Evolutionary conservation across 2,113 vertebrate genomes (phyloP), one percentile per base, ranked within the genome.

Genomic region (Caranx ignobilis): DNA sequence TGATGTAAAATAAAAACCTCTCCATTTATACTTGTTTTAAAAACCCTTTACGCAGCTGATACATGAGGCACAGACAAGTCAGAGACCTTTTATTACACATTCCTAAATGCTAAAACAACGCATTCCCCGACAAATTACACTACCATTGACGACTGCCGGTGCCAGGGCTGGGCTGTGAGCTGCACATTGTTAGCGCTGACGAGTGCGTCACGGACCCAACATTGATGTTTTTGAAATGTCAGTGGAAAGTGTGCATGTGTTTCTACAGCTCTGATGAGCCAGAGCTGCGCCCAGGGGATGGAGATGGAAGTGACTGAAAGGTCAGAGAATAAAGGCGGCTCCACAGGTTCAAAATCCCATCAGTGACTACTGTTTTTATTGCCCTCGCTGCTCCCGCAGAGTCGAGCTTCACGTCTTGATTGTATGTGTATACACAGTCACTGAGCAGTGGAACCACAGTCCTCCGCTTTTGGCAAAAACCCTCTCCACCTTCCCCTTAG

Each of bases 181-280:
- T n/a, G 37, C 62, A 13, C 63, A 35, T 63, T 77, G 75, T 82
- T 79, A 37, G 61, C 45, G 41, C 73, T 15, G 68, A 71, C 55
- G 7, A 72, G 70, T 64, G 82, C 50, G 65, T 74, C 78, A 67
- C 78, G 48, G 41, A 12, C 52, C 69, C 48, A 6, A 31, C 71
- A 12, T 16, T 72, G 70, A 55, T 78, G 34, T 77, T 82, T 78
- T 78, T 75, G n/a, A 80, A 82, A 86, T 63, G 83, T 82, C 74
- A 77, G 63, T 85, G 84, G 85, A 89, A 89, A 89, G 8, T 60
- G 75, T 73, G 75, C 43, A 60, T 31, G 57, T 83, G 79, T 73
- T 87, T 9, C 67, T 75, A 65, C 52, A 75, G 61, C 56, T 70
- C 80, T 39, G 80, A 90, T 83, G 85, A 81, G 85, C 82, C 76